These are phyloP conservation scores for Trimorus sp. DNA, from an alignment of 2,888 invertebrate genomes.

Conservation along the genomic window DNA sequence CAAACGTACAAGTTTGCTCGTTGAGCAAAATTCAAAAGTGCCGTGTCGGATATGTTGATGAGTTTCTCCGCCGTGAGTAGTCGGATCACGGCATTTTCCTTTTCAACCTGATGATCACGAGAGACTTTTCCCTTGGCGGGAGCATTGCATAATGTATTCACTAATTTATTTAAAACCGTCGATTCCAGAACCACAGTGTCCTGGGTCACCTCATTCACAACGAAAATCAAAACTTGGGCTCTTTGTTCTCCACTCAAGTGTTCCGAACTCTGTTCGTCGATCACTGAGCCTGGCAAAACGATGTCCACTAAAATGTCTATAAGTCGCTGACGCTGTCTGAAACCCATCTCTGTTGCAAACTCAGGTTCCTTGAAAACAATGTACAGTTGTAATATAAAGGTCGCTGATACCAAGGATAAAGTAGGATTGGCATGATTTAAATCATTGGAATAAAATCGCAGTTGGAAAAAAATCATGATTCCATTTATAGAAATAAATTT, in stretches of 20 bases:
- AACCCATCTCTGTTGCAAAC: conserved; percentile 88
- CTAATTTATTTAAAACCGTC: conserved; percentile 73
- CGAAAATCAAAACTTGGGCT: conserved; percentile 76
- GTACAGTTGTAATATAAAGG: too few relatives aligned
- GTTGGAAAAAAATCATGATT: too few relatives aligned
- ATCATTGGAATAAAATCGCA: too few relatives aligned
- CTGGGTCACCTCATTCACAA: conserved; percentile 77
- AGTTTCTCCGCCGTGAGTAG: conserved; percentile 77
- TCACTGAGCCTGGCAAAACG: conserved; percentile 83
- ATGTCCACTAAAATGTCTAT: conserved; percentile 90
- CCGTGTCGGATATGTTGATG: conserved; percentile 76
- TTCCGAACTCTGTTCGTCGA: conserved; percentile 75
- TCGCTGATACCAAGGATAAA: too few relatives aligned
- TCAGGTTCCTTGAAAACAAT: conserved; percentile 84
- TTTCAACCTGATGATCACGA: conserved; percentile 74
- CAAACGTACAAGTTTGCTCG: conserved; percentile 79
- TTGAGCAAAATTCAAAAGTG: conserved; percentile 76
- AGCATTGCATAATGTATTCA: conserved; percentile 76
- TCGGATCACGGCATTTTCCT: conserved; percentile 77
- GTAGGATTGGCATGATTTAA: not conserved
- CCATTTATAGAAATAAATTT: too few relatives aligned
- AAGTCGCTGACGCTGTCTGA: conserved; percentile 88
- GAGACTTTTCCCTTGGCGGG: conserved; percentile 69
- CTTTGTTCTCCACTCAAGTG: conserved; percentile 75
- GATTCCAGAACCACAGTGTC: conserved; percentile 76